phyloP scores from a whole-genome alignment of 2,888 invertebrate species.

The Boloria selene region DNA sequence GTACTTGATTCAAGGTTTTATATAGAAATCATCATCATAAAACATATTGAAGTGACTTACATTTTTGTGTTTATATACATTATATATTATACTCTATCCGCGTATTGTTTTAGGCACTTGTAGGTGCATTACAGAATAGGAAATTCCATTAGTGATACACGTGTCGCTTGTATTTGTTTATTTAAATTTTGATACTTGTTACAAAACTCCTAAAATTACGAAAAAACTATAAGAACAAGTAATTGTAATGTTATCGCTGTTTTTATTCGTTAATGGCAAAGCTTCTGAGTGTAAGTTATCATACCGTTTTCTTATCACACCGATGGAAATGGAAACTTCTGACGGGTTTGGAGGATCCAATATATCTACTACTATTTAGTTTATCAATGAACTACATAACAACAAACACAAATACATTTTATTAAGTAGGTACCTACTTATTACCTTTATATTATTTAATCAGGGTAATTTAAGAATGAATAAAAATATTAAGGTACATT shows the following conservation, averaged over 20 bases:
- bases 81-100: background rate
- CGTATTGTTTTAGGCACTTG: conserved; percentile 6
- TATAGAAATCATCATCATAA: background rate
- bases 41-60: too few relatives aligned
- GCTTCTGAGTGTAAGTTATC: conserved; percentile 28
- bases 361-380: conserved; percentile 16
- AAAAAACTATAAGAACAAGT: background rate
- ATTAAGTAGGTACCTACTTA: too few relatives aligned
- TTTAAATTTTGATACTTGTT: conserved; percentile 8
- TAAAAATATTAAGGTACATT: conserved; percentile 3
- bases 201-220: background rate
- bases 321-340: conserved; percentile 73
- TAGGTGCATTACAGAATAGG: background rate
- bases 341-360: conserved; percentile 42
- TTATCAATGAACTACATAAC: background rate
- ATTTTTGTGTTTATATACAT: background rate
- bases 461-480: background rate
- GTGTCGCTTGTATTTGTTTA: conserved; percentile 3
- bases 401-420: too few relatives aligned
- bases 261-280: background rate
- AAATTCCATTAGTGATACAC: background rate
- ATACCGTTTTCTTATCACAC: conserved; percentile 53
- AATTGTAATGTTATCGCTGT: conserved; percentile 5
- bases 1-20: background rate
- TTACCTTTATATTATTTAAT: too few relatives aligned